A percentile compares a stretch with the other conserved stretches of the same genome.
Conservation (phyloP, 1,140 invertebrate species). For the Nymphalis io region DNA sequence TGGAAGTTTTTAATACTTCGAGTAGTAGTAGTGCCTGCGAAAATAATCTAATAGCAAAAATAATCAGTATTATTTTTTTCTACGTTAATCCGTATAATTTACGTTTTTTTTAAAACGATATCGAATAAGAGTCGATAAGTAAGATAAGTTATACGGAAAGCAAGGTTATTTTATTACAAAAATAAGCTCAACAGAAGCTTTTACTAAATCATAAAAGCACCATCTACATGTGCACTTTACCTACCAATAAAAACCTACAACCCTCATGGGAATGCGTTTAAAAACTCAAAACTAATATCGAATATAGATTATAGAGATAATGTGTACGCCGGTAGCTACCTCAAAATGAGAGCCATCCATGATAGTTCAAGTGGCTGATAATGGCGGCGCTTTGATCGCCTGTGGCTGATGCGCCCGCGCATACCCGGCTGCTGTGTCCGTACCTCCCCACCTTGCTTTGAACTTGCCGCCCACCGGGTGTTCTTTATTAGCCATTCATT, state of each 20-base stretch:
- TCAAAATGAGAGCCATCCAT: slow-evolving; percentile 55
- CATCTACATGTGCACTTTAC: slow-evolving; percentile 4
- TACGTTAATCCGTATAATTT: no score
- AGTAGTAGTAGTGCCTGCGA: background rate
- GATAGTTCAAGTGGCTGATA: slow-evolving; percentile 67
- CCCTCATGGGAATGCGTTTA: slow-evolving; percentile 32
- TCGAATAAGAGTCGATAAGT: no score
- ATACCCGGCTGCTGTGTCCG: slow-evolving; percentile 43
- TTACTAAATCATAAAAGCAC: slow-evolving; percentile 4
- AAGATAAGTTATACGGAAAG: background rate
- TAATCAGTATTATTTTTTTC: no score
- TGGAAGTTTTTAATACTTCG: background rate
- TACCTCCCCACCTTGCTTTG: slow-evolving; percentile 53
- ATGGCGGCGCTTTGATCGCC: slow-evolving; percentile 67
- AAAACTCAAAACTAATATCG: slow-evolving; percentile 28
- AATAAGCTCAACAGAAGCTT: background rate
- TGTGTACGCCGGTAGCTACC: slow-evolving; percentile 53
- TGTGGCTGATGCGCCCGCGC: slow-evolving; percentile 38
- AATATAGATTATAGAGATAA: slow-evolving; percentile 43
- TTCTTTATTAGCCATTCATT: slow-evolving; percentile 67
- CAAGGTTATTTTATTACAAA: background rate
- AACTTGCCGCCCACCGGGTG: slow-evolving; percentile 65
- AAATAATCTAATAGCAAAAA: background rate
- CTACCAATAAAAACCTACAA: slow-evolving; percentile 21
- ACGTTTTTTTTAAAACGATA: background rate